These are phyloP conservation scores for Brachionus plicatilis DNA, from an alignment of 1,140 invertebrate species.

Conservation along the genomic window DNA sequence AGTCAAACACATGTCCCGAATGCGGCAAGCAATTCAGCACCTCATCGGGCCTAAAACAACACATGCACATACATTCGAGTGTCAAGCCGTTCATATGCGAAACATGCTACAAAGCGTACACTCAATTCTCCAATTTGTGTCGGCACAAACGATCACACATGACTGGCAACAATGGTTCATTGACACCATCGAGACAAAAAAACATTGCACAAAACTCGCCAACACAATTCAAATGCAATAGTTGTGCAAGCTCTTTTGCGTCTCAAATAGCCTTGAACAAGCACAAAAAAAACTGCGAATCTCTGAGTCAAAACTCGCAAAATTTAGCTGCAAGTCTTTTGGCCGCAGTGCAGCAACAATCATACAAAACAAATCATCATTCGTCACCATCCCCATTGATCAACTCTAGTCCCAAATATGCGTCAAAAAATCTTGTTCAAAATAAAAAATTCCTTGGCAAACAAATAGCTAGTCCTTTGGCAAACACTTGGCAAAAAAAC, in stretches of 20 bases:
- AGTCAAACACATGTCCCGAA: conserved; percentile 88
- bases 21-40: conserved; percentile 98
- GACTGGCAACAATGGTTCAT: conserved; percentile 45
- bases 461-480: background rate
- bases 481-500: background rate
- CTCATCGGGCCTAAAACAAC: conserved; percentile 93
- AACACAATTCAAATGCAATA: background rate
- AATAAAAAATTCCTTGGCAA: background rate
- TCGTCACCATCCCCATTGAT: background rate
- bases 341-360: background rate
- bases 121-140: conserved; percentile 98
- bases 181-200: background rate
- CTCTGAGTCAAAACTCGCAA: background rate
- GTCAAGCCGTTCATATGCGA: conserved; percentile 87
- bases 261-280: conserved; percentile 20
- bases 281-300: conserved; percentile 1
- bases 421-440: background rate
- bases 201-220: background rate
- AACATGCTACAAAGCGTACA: conserved; percentile 78
- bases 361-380: background rate
- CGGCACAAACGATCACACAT: conserved; percentile 97
- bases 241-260: background rate
- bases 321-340: conserved; percentile 14
- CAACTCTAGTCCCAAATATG: conserved; percentile 13
- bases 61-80: conserved; percentile 96